Evolutionary conservation across 2,113 vertebrate species (phyloP).

Genomic region (Saguinus imperator): DNA sequence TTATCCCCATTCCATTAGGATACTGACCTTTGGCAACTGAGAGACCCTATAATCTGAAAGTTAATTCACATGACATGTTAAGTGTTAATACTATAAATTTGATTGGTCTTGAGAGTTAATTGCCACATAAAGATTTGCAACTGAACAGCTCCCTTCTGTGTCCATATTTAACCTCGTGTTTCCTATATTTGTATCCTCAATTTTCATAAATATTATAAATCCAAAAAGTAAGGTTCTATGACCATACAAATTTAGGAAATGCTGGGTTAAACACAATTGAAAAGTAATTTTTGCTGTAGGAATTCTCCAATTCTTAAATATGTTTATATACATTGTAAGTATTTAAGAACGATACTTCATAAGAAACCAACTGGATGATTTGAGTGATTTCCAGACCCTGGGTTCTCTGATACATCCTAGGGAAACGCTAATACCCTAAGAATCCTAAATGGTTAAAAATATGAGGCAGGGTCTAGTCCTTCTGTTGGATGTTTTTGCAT

Average conservation of each 20-base stretch:
- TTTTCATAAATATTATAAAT: not conserved
- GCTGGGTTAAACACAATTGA: not conserved
- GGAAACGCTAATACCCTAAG: not conserved
- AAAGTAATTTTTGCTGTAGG: not conserved
- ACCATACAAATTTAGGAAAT: not conserved
- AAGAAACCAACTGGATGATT: not conserved
- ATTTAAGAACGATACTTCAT: not conserved
- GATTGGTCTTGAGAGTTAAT: not conserved
- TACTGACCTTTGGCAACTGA: not conserved
- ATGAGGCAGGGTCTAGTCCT: not conserved
- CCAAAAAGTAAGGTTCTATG: not conserved
- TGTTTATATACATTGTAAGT: not conserved
- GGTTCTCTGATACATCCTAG: not conserved
- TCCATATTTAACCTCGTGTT: not conserved
- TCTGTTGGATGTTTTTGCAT: not conserved
- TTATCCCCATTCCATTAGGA: not conserved
- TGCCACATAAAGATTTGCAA: not conserved
- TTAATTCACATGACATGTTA: not conserved
- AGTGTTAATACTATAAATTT: not conserved
- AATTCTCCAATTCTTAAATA: constrained; percentile 8
- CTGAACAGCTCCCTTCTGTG: not conserved
- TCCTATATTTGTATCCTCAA: not conserved
- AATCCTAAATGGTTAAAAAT: not conserved
- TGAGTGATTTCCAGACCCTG: not conserved
- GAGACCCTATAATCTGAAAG: not conserved